Conservation (phyloP, 2,888 invertebrate species). For the Hirtodrosophila alboralis region DNA sequence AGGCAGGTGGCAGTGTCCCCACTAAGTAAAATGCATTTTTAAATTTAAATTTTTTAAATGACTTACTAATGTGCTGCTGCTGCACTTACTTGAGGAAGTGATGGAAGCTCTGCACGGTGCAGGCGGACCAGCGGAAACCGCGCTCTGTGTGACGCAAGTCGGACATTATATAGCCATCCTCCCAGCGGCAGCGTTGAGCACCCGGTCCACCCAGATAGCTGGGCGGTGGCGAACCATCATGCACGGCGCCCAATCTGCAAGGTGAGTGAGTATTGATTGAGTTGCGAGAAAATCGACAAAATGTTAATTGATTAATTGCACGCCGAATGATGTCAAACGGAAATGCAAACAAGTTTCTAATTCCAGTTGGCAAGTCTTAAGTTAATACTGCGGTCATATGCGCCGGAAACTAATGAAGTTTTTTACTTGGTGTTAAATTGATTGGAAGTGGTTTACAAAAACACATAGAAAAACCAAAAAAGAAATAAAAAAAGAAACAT, state of each 20-base stretch:
- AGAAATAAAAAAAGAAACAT: slow-evolving; percentile 1
- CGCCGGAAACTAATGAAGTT: slow-evolving; percentile 51
- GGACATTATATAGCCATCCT: slow-evolving; percentile 98
- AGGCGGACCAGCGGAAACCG: slow-evolving; percentile 97
- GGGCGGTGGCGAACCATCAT: slow-evolving; percentile 97
- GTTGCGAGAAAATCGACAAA: slow-evolving; percentile 40
- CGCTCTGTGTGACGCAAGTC: slow-evolving; percentile 96
- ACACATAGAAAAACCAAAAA: background rate
- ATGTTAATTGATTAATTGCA: slow-evolving; percentile 72
- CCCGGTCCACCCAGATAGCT: slow-evolving; percentile 97
- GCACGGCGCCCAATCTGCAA: slow-evolving; percentile 94
- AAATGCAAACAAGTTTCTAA: slow-evolving; percentile 73
- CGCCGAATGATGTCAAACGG: slow-evolving; percentile 69
- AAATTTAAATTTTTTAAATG: too few species aligned
- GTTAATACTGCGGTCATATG: slow-evolving; percentile 9
- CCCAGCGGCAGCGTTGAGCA: slow-evolving; percentile 97
- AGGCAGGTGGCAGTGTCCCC: slow-evolving; percentile 97
- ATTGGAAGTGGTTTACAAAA: slow-evolving; percentile 14
- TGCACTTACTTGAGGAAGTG: slow-evolving; percentile 95
- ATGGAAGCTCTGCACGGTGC: slow-evolving; percentile 96
- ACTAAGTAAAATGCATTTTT: slow-evolving; percentile 84
- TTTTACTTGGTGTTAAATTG: slow-evolving; percentile 29
- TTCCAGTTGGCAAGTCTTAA: slow-evolving; percentile 47
- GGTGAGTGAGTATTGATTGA: slow-evolving; percentile 21
- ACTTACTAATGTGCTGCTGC: too few species aligned